Base-by-base conservation (phyloP, 2,888 invertebrate genomes). In the Eupithecia centaureata region DNA sequence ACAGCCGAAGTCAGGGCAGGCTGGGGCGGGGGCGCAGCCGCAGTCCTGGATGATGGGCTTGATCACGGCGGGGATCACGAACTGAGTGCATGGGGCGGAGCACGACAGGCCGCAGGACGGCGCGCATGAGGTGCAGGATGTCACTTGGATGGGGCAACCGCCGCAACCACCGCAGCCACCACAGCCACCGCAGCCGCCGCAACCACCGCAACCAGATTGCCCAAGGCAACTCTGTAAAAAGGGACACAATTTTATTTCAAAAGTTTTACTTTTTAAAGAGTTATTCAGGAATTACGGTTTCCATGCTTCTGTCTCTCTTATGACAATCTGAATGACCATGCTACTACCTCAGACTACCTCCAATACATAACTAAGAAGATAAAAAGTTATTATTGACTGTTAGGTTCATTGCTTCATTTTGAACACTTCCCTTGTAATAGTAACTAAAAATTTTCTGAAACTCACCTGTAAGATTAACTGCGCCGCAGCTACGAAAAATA, bases 31-130 rank as follows among this genome's bases (percentile, higher is more conserved):
- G 18, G 57, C n/a, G 22, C 30, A 30, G 57, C 32, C 22, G 32
- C 57, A 57, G 22, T 80, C 81, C 22, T 80, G 77, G 0, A 85
- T 60, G 1, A 84, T 57, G 0, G 89, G 84, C 56, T 82, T 84
- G 67, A 85, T 83, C 18, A 86, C 42, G 5, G 86, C 85, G 54
- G 90, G 89, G 5, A 89, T 82, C 2, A 86, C 76, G 57, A 86
- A 79, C 61, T 84, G 84, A 3, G 83, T 79, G 25, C 76, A 47
- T 0, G 79, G 61, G 56, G 35, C 10, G 5, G 57, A 52, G 10
- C 33, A 61, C 7, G 71, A 56, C 32, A 67, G 27, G 1, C 64
- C 61, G 63, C 73, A 75, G 60, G 70, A 10, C 47, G 60, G 62
- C 30, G 27, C 56, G 30, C 56, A 56, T 30, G 57, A 30, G 1